Conservation (phyloP, 2,113 vertebrate genomes). For the Leuciscus idus region DNA sequence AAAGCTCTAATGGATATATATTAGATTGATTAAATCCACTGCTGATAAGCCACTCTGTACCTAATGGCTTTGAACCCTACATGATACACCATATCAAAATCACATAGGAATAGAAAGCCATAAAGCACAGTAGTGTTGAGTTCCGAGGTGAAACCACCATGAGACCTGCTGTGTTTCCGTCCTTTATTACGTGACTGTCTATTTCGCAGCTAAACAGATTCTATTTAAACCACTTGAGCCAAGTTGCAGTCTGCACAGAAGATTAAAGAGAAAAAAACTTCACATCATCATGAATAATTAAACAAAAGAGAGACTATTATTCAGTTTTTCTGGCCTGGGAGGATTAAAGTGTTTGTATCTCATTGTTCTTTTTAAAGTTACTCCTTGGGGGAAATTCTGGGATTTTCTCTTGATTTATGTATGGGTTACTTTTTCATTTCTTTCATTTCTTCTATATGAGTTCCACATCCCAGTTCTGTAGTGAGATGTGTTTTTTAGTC, state of each 20-base stretch:
- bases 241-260: slow-evolving; percentile 64
- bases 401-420: slow-evolving; percentile 32
- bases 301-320: slow-evolving; percentile 69
- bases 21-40: not conserved
- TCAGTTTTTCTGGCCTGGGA: slow-evolving; percentile 63
- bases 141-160: slow-evolving; percentile 44
- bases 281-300: slow-evolving; percentile 77
- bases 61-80: slow-evolving; percentile 99
- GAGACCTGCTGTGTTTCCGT: slow-evolving; percentile 15
- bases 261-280: slow-evolving; percentile 67
- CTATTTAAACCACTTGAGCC: slow-evolving; percentile 55
- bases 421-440: slow-evolving; percentile 46
- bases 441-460: slow-evolving; percentile 58
- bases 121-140: slow-evolving; percentile 83
- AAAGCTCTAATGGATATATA: not conserved
- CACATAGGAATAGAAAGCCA: slow-evolving; percentile 99
- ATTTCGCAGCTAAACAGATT: slow-evolving; percentile 42
- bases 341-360: slow-evolving; percentile 69
- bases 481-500: slow-evolving; percentile 55
- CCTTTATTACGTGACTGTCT: not conserved
- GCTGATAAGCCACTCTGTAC: slow-evolving; percentile 81
- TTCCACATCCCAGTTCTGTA: slow-evolving; percentile 51
- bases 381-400: slow-evolving; percentile 59
- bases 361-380: slow-evolving; percentile 61
- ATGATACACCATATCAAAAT: slow-evolving; percentile 87